phyloP scores from a whole-genome alignment of 2,888 invertebrate species.

The Ophioninae sp. region DNA sequence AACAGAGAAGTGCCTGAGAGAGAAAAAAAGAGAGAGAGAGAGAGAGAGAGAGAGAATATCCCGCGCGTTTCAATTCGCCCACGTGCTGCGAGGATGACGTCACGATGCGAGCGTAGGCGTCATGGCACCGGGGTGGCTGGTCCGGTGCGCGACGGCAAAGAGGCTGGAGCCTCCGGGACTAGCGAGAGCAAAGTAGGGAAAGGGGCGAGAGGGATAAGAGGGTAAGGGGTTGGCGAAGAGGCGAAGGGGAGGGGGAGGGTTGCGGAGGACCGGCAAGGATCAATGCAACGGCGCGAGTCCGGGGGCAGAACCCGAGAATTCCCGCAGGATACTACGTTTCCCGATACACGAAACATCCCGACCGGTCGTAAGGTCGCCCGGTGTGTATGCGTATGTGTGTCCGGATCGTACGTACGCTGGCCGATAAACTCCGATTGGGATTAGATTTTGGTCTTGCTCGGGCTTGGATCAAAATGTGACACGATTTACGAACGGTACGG shows the following conservation, averaged over 20 bases:
- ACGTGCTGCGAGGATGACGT: constrained; percentile 79
- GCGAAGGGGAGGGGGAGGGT: constrained; percentile 71
- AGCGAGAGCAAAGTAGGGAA: constrained; percentile 59
- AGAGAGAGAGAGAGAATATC: constrained; percentile 52
- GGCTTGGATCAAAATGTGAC: too few species aligned
- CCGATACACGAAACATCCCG: constrained; percentile 59
- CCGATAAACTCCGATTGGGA: too few species aligned
- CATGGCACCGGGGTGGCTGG: constrained; percentile 70
- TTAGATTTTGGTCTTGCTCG: too few species aligned
- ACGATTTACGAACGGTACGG: too few species aligned
- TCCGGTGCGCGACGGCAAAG: constrained; percentile 67
- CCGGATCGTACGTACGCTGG: too few species aligned
- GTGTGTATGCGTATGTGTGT: too few species aligned
- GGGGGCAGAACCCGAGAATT: constrained; percentile 75
- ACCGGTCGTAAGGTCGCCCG: too few species aligned
- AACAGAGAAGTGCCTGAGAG: constrained; percentile 13
- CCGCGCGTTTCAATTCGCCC: constrained; percentile 77
- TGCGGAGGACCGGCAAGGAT: constrained; percentile 69
- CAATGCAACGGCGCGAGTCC: constrained; percentile 74
- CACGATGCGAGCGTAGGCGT: constrained; percentile 82
- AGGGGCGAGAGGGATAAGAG: constrained; percentile 68
- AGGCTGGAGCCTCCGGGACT: constrained; percentile 13
- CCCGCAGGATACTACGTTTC: constrained; percentile 74
- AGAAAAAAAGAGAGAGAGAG: constrained; percentile 50
- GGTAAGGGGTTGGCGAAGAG: constrained; percentile 73